Evolutionary conservation across 2,797 vertebrate genomes (phyloP).

Genomic region (Nannoperca australis): DNA sequence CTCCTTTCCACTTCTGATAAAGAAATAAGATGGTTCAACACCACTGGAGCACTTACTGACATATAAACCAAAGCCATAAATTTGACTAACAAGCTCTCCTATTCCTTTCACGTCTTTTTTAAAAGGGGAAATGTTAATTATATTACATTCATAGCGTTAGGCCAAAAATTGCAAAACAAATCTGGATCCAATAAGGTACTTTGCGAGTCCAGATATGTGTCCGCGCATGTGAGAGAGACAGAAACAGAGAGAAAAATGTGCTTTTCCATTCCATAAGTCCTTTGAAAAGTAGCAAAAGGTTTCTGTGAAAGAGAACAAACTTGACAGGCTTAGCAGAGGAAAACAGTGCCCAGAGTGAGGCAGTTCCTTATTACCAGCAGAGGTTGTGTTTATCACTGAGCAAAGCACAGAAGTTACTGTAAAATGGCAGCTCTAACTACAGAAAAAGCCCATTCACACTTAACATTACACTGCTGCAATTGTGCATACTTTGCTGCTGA

Average conservation of each 20-base stretch:
- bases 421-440: conserved; percentile 65
- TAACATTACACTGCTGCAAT: conserved; percentile 15
- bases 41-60: conserved; percentile 78
- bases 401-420: conserved; percentile 57
- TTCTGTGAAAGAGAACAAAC: conserved; percentile 60
- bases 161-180: conserved; percentile 70
- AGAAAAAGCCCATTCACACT: conserved; percentile 61
- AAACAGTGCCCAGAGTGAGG: conserved; percentile 62
- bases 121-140: conserved; percentile 80
- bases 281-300: conserved; percentile 66
- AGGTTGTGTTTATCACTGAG: conserved; percentile 74
- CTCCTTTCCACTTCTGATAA: conserved; percentile 84
- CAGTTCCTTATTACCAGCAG: conserved; percentile 69
- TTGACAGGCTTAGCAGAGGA: conserved; percentile 64
- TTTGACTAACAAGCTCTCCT: conserved; percentile 86
- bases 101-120: conserved; percentile 72
- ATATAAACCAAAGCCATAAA: conserved; percentile 82
- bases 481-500: conserved; percentile 23
- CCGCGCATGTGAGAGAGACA: conserved; percentile 21
- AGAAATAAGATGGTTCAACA: conserved; percentile 84
- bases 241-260: conserved; percentile 45
- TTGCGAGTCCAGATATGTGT: conserved; percentile 46
- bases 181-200: conserved; percentile 76
- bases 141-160: conserved; percentile 76
- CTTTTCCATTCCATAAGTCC: conserved; percentile 66